phyloP scores from a whole-genome alignment of 2,113 vertebrate genomes.

The Sisor rabdophorus region DNA sequence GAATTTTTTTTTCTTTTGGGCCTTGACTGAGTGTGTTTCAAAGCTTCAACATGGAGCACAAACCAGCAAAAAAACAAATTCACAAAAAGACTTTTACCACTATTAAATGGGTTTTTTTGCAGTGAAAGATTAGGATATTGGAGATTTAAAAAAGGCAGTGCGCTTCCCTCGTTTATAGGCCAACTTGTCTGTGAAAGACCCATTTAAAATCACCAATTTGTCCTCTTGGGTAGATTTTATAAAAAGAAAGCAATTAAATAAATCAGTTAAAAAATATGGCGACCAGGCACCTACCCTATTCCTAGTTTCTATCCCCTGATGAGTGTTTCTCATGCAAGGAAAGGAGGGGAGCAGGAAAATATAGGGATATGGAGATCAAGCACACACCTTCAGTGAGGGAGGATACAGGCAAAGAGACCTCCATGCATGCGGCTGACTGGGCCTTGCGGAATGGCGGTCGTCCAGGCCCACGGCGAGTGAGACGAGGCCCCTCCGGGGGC shows the following conservation, averaged over 20 bases:
- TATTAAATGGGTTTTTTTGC: neutral
- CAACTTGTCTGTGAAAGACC: constrained; percentile 14
- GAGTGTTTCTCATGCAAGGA: constrained; percentile 39
- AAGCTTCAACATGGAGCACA: constrained; percentile 19
- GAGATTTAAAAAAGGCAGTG: constrained; percentile 15
- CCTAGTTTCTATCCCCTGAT: constrained; percentile 40
- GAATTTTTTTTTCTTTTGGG: neutral
- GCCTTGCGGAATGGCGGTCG: constrained; percentile 97
- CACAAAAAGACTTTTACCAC: constrained; percentile 26
- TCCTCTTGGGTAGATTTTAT: constrained; percentile 22
- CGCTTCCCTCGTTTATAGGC: neutral
- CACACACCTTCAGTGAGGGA: constrained; percentile 94
- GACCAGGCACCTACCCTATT: constrained; percentile 19
- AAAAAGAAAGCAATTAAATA: constrained; percentile 38
- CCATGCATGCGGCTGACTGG: constrained; percentile 99
- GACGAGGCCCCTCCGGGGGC: constrained; percentile 83
- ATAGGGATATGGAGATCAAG: constrained; percentile 53
- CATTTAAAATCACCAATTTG: constrained; percentile 41
- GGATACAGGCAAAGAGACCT: constrained; percentile 94
- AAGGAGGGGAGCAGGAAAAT: constrained; percentile 36
- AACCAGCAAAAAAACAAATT: constrained; percentile 29
- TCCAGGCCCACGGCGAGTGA: constrained; percentile 86
- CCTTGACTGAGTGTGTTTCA: neutral
- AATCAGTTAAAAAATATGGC: constrained; percentile 22
- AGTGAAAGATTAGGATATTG: constrained; percentile 30